Evolutionary conservation across 2,888 invertebrate species (phyloP).

Genomic region (Adela reaumurella): DNA sequence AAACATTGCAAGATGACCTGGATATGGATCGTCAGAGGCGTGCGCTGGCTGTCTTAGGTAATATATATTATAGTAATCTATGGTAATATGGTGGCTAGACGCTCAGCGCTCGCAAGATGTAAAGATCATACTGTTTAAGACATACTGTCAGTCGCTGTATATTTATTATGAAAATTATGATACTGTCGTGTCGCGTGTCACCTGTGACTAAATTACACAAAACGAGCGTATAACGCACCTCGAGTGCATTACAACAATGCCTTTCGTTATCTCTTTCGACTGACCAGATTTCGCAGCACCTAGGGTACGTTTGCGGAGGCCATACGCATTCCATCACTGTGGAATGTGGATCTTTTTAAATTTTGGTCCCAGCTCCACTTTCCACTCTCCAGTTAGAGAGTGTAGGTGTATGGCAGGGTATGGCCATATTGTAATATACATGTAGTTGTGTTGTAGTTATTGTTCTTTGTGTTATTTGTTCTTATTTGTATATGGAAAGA

Average conservation of each 20-base stretch:
- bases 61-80: no score
- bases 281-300: constrained; percentile 1
- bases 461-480: no score
- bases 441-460: no score
- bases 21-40: constrained; percentile 4
- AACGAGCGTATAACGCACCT: constrained; percentile 1
- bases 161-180: no score
- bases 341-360: no score
- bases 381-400: no score
- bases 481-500: no score
- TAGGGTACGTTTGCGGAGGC: constrained; percentile 3
- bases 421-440: no score
- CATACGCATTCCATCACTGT: no score
- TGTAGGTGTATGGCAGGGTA: no score
- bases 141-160: constrained; percentile 5
- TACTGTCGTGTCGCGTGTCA: no score
- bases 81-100: constrained; percentile 5
- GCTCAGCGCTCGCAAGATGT: constrained; percentile 1
- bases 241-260: constrained; percentile 4
- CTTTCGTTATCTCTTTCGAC: constrained; percentile 1
- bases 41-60: constrained; percentile 4
- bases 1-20: constrained; percentile 1
- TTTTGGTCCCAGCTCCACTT: no score
- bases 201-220: constrained; percentile 3
- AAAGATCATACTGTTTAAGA: constrained; percentile 2